phyloP scores from a whole-genome alignment of 2,797 vertebrate species.

The Falco naumanni region DNA sequence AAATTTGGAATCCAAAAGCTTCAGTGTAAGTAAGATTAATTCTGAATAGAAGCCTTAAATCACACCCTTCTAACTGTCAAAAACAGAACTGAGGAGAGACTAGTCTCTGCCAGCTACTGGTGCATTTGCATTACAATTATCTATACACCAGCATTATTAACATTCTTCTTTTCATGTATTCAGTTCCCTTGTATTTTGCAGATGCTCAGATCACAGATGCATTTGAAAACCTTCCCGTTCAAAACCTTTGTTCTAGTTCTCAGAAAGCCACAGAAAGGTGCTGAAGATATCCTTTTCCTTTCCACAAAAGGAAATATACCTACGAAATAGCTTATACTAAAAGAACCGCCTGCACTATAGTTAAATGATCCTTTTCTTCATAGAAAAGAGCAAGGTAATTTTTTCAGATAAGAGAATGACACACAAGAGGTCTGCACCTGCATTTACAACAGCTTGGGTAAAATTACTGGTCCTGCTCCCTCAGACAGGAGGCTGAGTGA shows the following conservation, averaged over 20 bases:
- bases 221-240: constrained; percentile 34
- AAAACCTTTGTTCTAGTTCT: constrained; percentile 26
- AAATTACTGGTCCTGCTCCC: neutral
- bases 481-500: neutral
- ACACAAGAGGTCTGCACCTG: neutral
- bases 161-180: constrained; percentile 40
- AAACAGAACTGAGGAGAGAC: constrained; percentile 14
- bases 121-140: constrained; percentile 50
- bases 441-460: neutral
- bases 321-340: neutral
- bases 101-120: constrained; percentile 11
- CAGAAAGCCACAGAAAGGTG: neutral
- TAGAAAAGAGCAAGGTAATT: neutral
- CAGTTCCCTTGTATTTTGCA: constrained; percentile 35
- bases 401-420: constrained; percentile 32
- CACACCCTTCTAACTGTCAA: constrained; percentile 34
- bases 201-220: constrained; percentile 51
- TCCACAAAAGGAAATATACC: neutral
- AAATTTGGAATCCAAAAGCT: neutral
- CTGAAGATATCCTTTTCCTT: neutral
- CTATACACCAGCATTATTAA: constrained; percentile 40
- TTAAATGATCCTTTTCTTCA: neutral
- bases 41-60: neutral
- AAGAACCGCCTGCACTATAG: neutral
- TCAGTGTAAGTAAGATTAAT: neutral